A percentile compares a stretch with the other conserved stretches of the same genome.
Conservation (phyloP, 92 coral and sea anemone genomes). For the Phenganax subtilis region DNA sequence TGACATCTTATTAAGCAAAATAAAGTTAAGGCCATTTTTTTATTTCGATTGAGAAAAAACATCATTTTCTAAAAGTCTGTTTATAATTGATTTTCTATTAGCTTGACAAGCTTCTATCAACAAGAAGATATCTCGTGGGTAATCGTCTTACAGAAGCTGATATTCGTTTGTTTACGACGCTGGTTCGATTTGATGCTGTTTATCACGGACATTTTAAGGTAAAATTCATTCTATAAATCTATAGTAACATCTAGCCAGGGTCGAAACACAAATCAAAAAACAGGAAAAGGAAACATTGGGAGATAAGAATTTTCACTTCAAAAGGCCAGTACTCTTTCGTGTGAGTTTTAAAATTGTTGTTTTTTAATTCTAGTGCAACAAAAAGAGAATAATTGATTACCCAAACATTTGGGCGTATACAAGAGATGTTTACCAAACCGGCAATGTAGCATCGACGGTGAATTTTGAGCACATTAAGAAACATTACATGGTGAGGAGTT, state of each 20-base stretch:
- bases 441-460: conserved; percentile 69
- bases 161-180: conserved; percentile 69
- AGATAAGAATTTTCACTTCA: too few species aligned
- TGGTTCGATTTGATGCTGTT: conserved; percentile 80
- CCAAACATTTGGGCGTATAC: conserved; percentile 83
- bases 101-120: conserved; percentile 70
- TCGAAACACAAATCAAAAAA: background rate
- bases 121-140: conserved; percentile 69
- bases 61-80: background rate
- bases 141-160: conserved; percentile 79
- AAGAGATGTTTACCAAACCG: conserved; percentile 77
- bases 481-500: conserved; percentile 64
- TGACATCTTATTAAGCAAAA: too few species aligned
- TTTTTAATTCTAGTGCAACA: conserved; percentile 61
- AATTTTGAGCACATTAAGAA: conserved; percentile 74
- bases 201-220: conserved; percentile 87
- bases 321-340: too few species aligned
- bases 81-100: conserved; percentile 11
- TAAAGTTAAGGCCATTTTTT: too few species aligned
- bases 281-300: too few species aligned
- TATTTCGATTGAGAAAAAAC: too few species aligned
- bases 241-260: background rate
- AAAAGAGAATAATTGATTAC: conserved; percentile 71
- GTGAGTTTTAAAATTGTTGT: background rate
- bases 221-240: background rate